Percentiles rank a stretch among this genome's conserved stretches.
These are phyloP conservation scores for Bombus confusus DNA, from an alignment of 1,140 invertebrate genomes.

Conservation along the genomic window DNA sequence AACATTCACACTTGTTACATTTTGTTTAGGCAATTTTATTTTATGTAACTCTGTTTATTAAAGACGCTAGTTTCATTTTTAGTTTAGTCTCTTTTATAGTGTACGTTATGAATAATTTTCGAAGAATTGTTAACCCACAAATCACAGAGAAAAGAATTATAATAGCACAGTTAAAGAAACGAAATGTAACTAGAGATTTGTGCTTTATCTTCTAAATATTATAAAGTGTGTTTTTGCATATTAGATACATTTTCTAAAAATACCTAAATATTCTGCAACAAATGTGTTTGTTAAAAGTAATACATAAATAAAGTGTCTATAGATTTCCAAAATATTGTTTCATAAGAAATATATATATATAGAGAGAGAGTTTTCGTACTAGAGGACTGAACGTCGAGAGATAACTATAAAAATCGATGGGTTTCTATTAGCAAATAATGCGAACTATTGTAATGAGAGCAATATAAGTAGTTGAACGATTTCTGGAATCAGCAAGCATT, in stretches of 20 bases:
- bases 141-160: not conserved
- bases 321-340: not conserved
- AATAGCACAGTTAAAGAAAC: not conserved
- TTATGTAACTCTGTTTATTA: no score
- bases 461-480: slow-evolving; percentile 23
- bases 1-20: no score
- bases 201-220: not conserved
- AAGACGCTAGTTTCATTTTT: not conserved
- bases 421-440: slow-evolving; percentile 6
- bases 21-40: no score
- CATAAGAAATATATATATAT: not conserved
- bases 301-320: no score
- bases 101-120: no score
- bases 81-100: not conserved
- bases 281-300: no score
- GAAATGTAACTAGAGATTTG: not conserved
- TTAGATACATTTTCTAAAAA: no score
- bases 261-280: no score
- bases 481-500: slow-evolving; percentile 13
- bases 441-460: not conserved
- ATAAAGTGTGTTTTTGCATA: not conserved
- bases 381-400: not conserved
- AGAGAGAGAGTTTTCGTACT: not conserved
- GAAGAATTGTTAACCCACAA: no score
- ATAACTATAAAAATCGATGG: not conserved